Conservation (phyloP, 2,113 vertebrate genomes). For the Phasianus colchicus region DNA sequence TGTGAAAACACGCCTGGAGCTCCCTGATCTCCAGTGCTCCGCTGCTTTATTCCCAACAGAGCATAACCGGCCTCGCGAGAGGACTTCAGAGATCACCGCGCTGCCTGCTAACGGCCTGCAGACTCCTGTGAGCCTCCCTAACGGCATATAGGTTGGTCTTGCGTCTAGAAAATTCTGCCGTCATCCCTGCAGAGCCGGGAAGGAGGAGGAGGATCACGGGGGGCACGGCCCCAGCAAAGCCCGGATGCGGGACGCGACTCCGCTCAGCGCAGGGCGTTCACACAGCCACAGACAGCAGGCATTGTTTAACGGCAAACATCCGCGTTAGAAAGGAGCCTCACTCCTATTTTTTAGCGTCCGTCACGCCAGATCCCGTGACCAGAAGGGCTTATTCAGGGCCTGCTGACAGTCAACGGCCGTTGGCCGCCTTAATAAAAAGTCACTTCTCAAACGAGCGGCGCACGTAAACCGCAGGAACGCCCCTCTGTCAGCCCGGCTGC, state of each 20-base stretch:
- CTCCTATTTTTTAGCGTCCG: neutral
- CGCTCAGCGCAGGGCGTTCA: neutral
- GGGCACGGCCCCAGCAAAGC: too few relatives aligned
- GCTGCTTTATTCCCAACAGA: neutral
- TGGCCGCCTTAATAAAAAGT: neutral
- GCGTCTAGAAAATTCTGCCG: neutral
- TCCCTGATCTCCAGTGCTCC: neutral
- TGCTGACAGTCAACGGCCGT: neutral
- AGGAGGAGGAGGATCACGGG: neutral
- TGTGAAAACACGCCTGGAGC: neutral
- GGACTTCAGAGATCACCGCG: neutral
- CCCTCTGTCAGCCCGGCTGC: rapidly evolving
- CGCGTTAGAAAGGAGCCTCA: neutral
- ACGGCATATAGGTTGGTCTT: neutral
- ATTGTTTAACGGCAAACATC: neutral
- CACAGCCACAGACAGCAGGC: rapidly evolving
- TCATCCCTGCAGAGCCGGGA: neutral
- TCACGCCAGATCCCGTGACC: neutral
- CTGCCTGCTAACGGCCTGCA: neutral
- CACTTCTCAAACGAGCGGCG: rapidly evolving
- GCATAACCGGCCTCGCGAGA: neutral
- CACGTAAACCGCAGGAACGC: neutral
- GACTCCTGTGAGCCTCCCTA: neutral
- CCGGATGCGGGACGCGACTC: too few relatives aligned
- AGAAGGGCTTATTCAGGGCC: neutral